phyloP scores from a whole-genome alignment of 2,113 vertebrate genomes.

The Notiomystis cincta region DNA sequence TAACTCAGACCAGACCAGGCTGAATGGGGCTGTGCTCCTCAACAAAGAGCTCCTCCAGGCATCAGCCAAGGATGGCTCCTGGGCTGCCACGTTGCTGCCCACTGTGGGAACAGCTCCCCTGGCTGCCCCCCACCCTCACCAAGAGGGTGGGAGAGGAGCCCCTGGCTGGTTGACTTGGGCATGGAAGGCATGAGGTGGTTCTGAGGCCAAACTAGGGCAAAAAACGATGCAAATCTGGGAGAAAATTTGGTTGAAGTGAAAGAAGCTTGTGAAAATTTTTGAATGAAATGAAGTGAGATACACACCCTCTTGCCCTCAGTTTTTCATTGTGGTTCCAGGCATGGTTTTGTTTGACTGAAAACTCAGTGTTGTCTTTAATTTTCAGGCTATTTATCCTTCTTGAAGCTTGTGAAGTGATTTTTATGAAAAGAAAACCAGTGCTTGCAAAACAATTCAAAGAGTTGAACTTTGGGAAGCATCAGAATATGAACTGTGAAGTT shows the following conservation, averaged over 20 bases:
- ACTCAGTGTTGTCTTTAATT: not conserved
- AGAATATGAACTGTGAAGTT: not conserved
- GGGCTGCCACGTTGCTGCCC: not conserved
- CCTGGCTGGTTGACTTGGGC: fast-evolving
- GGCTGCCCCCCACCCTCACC: not conserved
- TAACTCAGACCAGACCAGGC: not conserved
- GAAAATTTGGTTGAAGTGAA: not conserved
- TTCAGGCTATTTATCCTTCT: constrained; percentile 1
- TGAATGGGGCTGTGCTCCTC: not conserved
- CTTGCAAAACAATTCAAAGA: not conserved
- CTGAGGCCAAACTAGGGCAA: not conserved
- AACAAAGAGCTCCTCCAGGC: not conserved
- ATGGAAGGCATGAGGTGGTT: not conserved
- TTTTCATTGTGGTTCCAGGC: not conserved
- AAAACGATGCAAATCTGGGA: not conserved
- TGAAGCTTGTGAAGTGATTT: not conserved
- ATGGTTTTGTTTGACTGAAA: not conserved
- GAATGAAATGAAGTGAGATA: not conserved
- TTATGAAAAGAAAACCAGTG: not conserved
- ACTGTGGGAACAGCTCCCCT: not conserved
- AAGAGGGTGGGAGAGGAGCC: not conserved
- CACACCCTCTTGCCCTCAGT: not conserved
- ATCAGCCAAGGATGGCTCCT: not conserved
- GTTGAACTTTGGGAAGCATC: not conserved
- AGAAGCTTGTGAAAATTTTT: not conserved